These are phyloP conservation scores for Phaethon lepturus DNA, from an alignment of 2,113 vertebrate genomes.

Conservation along the genomic window DNA sequence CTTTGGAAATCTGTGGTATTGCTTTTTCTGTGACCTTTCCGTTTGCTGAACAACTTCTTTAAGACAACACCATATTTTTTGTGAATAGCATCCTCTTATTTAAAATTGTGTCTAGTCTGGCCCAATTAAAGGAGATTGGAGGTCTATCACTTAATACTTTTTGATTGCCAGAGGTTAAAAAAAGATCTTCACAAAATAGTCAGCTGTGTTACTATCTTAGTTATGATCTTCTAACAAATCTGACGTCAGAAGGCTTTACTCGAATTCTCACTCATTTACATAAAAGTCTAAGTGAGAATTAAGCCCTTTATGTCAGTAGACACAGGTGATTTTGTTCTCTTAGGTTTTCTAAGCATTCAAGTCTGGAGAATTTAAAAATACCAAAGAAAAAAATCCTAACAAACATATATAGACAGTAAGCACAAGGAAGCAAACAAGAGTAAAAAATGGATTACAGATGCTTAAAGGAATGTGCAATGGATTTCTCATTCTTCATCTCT, in stretches of 20 bases:
- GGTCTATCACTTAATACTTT: neutral
- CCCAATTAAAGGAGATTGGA: neutral
- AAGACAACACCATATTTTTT: neutral
- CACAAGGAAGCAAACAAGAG: neutral
- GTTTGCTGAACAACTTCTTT: neutral
- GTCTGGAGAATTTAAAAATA: neutral
- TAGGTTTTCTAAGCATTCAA: neutral
- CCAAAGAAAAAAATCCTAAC: neutral
- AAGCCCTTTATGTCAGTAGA: neutral
- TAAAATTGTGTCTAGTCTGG: neutral
- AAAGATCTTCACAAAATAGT: neutral
- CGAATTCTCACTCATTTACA: neutral
- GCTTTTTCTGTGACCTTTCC: neutral
- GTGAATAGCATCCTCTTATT: neutral
- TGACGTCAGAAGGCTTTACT: neutral
- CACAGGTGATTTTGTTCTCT: neutral
- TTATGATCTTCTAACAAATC: neutral
- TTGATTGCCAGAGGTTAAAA: neutral
- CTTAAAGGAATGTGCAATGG: neutral
- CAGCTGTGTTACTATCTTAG: neutral
- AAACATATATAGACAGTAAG: neutral
- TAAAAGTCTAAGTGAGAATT: conserved; percentile 2
- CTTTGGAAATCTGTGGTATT: neutral
- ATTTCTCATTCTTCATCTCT: neutral
- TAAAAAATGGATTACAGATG: neutral